phyloP scores from a whole-genome alignment of 1,140 invertebrate genomes.

The Forficula auricularia region DNA sequence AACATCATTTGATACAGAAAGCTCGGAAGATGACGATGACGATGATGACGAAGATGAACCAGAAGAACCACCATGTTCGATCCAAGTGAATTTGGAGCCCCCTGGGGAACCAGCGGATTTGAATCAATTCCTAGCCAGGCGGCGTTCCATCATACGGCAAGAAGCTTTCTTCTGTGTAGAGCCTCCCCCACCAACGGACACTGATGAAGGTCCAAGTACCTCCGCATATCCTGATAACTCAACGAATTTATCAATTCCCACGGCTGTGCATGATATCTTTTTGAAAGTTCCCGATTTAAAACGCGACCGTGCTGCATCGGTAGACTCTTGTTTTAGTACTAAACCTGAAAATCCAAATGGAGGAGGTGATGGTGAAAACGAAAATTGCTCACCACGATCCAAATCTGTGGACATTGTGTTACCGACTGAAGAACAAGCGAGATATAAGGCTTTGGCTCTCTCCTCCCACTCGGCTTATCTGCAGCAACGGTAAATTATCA shows the following conservation, averaged over 20 bases:
- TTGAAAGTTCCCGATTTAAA: constrained; percentile 63
- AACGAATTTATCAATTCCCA: too few species aligned
- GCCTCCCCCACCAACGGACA: constrained; percentile 36
- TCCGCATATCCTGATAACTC: too few species aligned
- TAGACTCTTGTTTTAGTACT: constrained; percentile 56
- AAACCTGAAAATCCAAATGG: constrained; percentile 46
- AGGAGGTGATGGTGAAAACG: constrained; percentile 33
- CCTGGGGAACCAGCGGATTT: too few species aligned
- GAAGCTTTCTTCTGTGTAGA: constrained; percentile 55
- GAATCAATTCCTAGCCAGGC: constrained; percentile 7
- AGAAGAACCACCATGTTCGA: constrained; percentile 4
- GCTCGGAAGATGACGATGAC: constrained; percentile 30
- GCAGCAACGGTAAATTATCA: not conserved
- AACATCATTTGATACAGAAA: constrained; percentile 17
- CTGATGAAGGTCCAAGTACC: constrained; percentile 23
- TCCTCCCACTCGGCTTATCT: not conserved
- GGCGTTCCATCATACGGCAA: constrained; percentile 46
- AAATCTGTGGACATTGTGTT: constrained; percentile 79
- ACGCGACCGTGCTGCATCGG: constrained; percentile 62
- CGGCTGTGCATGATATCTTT: constrained; percentile 48
- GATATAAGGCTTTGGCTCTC: constrained; percentile 52
- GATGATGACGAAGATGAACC: constrained; percentile 12
- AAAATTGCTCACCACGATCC: constrained; percentile 55
- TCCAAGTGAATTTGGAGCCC: too few species aligned
- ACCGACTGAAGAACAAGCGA: constrained; percentile 65